Evolutionary conservation across 2,888 invertebrate genomes (phyloP).

Genomic region (Strigamia transsilvanica): DNA sequence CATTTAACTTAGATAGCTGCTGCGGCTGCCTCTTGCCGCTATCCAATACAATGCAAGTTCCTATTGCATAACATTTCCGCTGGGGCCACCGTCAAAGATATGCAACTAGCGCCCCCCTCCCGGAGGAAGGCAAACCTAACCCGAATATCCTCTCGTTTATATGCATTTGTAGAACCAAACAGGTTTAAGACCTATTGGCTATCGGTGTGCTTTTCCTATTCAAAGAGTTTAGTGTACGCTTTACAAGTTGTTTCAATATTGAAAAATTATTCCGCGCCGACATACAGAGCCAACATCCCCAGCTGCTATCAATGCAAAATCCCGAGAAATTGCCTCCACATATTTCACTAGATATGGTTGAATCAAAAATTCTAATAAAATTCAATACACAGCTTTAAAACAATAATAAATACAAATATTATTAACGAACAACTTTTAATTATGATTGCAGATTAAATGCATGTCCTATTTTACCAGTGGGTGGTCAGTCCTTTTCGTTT

Average conservation of each 20-base stretch:
- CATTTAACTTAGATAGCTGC: constrained; percentile 49
- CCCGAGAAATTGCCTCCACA: constrained; percentile 22
- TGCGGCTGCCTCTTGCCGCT: constrained; percentile 45
- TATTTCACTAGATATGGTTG: not conserved
- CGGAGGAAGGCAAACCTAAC: constrained; percentile 40
- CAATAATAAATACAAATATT: not conserved
- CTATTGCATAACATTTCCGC: constrained; percentile 48
- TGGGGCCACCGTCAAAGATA: constrained; percentile 46
- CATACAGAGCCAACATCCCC: not conserved
- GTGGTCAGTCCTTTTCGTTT: not conserved
- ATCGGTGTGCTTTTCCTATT: constrained; percentile 16
- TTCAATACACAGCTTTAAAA: not conserved
- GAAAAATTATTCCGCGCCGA: constrained; percentile 45
- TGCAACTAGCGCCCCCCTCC: constrained; percentile 37
- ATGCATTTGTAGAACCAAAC: constrained; percentile 40
- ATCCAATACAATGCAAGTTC: constrained; percentile 42
- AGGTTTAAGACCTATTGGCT: constrained; percentile 47
- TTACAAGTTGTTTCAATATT: constrained; percentile 49
- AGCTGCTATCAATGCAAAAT: constrained; percentile 40
- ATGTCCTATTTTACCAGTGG: not conserved
- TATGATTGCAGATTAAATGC: not conserved
- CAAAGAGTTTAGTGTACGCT: constrained; percentile 38
- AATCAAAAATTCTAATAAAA: constrained; percentile 16
- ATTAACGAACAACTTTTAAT: not conserved
- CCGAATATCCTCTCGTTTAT: constrained; percentile 42